These are phyloP conservation scores for Syrmaticus mikado DNA, from an alignment of 2,113 vertebrate species.

Conservation along the genomic window DNA sequence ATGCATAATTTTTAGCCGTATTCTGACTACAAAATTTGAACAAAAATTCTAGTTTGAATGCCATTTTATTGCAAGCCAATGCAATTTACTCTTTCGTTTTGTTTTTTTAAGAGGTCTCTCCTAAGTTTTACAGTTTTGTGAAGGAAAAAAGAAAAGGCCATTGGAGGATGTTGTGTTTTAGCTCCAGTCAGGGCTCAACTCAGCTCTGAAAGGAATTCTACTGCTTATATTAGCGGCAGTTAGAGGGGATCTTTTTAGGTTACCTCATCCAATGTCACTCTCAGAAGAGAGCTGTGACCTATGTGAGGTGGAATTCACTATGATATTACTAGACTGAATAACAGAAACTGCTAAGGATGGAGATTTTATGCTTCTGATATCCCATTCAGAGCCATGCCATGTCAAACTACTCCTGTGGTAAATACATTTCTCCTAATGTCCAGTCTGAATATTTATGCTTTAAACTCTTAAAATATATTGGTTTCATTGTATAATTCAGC, in stretches of 20 bases:
- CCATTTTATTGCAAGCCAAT: slow-evolving; percentile 48
- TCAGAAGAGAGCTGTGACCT: neutral
- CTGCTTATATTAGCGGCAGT: neutral
- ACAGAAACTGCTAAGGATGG: neutral
- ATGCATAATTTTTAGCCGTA: slow-evolving; percentile 69
- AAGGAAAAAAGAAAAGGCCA: slow-evolving; percentile 29
- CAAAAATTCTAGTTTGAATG: slow-evolving; percentile 52
- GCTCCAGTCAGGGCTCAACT: neutral
- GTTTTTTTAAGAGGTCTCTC: neutral
- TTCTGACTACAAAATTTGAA: slow-evolving; percentile 78
- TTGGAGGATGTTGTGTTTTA: neutral
- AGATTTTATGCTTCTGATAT: neutral
- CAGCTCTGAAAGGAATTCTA: neutral
- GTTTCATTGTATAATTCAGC: neutral
- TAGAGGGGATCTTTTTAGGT: neutral
- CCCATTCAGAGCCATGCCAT: neutral
- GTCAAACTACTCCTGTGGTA: neutral
- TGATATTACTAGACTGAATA: neutral
- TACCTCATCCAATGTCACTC: neutral
- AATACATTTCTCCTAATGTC: neutral
- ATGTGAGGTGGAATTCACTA: neutral
- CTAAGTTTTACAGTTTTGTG: neutral
- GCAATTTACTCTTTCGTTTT: neutral
- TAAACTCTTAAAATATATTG: neutral
- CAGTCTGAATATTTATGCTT: slow-evolving; percentile 4